Percentiles rank a stretch among this genome's conserved stretches.
Evolutionary conservation across 2,797 vertebrate genomes (phyloP).

Genomic region (Arrhamphus sclerolepis): DNA sequence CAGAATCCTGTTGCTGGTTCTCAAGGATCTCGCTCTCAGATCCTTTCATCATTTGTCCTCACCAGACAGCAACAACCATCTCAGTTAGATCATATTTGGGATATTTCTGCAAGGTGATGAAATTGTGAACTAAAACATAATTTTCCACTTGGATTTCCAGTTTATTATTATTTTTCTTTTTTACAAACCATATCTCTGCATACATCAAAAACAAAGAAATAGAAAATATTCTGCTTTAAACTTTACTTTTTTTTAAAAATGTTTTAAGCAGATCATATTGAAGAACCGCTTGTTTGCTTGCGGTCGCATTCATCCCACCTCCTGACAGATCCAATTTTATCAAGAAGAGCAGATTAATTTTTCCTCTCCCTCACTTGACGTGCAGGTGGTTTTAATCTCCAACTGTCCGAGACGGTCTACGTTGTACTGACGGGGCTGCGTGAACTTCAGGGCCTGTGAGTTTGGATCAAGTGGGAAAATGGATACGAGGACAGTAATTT

Average conservation of each 20-base stretch:
- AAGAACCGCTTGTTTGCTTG: background rate
- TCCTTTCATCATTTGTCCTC: too few species aligned
- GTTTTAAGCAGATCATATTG: background rate
- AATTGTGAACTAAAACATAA: too few species aligned
- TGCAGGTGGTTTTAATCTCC: background rate
- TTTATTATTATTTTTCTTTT: too few species aligned
- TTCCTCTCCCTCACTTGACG: background rate
- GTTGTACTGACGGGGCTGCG: background rate
- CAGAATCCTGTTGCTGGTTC: background rate
- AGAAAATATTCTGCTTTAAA: background rate
- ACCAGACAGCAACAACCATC: too few species aligned
- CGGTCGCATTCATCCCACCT: background rate
- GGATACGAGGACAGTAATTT: conserved; percentile 2
- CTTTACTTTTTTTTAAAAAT: background rate
- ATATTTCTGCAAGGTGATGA: too few species aligned
- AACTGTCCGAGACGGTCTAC: background rate
- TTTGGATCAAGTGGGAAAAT: background rate
- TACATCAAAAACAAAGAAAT: background rate
- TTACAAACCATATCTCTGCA: too few species aligned
- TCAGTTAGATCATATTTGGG: too few species aligned
- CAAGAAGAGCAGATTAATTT: background rate
- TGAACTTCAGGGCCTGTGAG: background rate
- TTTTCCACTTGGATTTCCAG: too few species aligned
- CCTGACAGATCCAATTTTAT: too few species aligned
- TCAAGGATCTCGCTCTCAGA: too few species aligned